Percentiles rank a stretch among this genome's conserved stretches.
Evolutionary conservation across 1,140 invertebrate species (phyloP).

Genomic region (Pemphigus obesinymphae): DNA sequence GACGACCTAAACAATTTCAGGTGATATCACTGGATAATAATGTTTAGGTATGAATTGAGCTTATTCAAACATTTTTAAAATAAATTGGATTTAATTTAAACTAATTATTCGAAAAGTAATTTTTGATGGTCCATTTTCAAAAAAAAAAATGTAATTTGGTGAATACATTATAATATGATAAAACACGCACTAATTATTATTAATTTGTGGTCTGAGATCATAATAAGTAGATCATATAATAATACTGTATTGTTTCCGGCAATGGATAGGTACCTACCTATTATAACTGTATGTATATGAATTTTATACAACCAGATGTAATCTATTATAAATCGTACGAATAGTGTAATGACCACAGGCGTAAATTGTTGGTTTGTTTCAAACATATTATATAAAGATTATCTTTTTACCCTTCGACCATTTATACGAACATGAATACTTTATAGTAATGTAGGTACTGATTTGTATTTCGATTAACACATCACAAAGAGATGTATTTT

Average conservation of each 20-base stretch:
- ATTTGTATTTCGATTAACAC: neutral
- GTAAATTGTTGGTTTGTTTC: neutral
- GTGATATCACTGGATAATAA: too few relatives aligned
- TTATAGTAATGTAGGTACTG: neutral
- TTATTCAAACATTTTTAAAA: too few relatives aligned
- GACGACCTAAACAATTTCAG: too few relatives aligned
- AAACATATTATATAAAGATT: neutral
- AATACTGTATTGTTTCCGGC: neutral
- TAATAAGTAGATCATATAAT: too few relatives aligned
- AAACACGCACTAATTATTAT: neutral
- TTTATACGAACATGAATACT: neutral
- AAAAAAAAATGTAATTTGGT: too few relatives aligned
- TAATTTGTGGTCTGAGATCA: neutral
- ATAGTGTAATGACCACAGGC: neutral
- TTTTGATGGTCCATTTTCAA: too few relatives aligned
- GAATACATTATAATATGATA: neutral
- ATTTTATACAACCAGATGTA: neutral
- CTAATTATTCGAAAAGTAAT: too few relatives aligned
- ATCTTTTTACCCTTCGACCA: neutral
- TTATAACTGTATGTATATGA: neutral
- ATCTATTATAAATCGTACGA: neutral
- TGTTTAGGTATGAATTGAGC: too few relatives aligned
- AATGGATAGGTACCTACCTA: too few relatives aligned
- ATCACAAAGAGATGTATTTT: neutral
- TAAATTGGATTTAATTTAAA: too few relatives aligned